Evolutionary conservation across 2,113 vertebrate genomes (phyloP).

Genomic region (Heterotis niloticus): DNA sequence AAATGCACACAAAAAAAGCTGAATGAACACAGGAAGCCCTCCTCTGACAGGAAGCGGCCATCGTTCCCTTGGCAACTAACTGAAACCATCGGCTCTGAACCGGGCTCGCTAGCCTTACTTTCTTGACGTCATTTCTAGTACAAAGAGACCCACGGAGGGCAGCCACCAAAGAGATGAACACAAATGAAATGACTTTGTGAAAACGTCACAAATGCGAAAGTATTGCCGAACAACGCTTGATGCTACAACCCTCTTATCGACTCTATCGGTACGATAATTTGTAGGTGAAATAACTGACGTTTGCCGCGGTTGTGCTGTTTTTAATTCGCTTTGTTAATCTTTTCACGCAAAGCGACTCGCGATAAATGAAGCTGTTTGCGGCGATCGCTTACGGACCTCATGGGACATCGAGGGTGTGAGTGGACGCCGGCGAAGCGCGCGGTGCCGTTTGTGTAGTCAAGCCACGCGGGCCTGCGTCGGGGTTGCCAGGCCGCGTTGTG

Average conservation of each 20-base stretch:
- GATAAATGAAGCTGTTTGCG: too few relatives aligned
- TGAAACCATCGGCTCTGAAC: slow-evolving; percentile 61
- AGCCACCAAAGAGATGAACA: slow-evolving; percentile 56
- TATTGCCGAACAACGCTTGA: slow-evolving; percentile 24
- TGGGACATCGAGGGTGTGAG: too few relatives aligned
- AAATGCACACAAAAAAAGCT: slow-evolving; percentile 58
- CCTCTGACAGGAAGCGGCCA: slow-evolving; percentile 70
- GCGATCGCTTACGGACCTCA: too few relatives aligned
- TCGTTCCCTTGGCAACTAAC: slow-evolving; percentile 71
- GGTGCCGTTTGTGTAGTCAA: too few relatives aligned
- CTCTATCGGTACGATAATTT: too few relatives aligned
- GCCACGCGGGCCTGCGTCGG: neutral
- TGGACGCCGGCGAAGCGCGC: too few relatives aligned
- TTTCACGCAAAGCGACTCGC: too few relatives aligned
- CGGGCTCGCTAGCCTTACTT: slow-evolving; percentile 52
- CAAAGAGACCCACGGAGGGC: slow-evolving; percentile 45
- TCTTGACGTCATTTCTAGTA: slow-evolving; percentile 73
- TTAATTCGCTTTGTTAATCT: too few relatives aligned
- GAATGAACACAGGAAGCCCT: slow-evolving; percentile 76
- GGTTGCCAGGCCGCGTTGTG: too few relatives aligned
- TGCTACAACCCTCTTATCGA: slow-evolving; percentile 33
- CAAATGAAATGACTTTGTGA: slow-evolving; percentile 39
- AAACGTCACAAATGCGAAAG: too few relatives aligned
- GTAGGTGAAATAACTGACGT: too few relatives aligned
- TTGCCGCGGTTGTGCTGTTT: too few relatives aligned